Conservation (phyloP, 2,888 invertebrate species). For the Tetrapedia diversipes region DNA sequence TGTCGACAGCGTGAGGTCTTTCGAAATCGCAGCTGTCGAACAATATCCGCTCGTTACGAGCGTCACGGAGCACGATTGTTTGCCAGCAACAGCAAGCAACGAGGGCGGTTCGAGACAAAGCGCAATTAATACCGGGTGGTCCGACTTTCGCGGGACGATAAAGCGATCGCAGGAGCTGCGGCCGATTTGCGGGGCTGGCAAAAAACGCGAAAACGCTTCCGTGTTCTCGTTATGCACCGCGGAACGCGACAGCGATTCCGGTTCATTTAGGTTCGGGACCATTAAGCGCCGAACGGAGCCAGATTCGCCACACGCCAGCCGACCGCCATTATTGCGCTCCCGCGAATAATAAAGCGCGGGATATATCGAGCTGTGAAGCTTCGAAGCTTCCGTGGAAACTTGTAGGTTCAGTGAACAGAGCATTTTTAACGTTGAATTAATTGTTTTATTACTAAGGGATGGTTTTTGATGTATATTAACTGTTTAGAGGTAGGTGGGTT, state of each 20-base stretch:
- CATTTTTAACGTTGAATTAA: too few species aligned
- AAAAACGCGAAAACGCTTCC: constrained; percentile 35
- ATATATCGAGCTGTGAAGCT: constrained; percentile 3
- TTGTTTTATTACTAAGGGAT: too few species aligned
- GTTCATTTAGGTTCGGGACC: constrained; percentile 26
- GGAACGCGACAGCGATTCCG: constrained; percentile 17
- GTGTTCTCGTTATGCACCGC: constrained; percentile 31
- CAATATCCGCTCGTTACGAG: constrained; percentile 74
- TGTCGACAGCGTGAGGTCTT: constrained; percentile 21
- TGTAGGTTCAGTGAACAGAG: too few species aligned
- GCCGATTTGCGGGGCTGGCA: constrained; percentile 29
- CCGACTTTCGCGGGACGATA: constrained; percentile 48
- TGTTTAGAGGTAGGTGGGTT: too few species aligned
- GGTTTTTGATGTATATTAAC: too few species aligned
- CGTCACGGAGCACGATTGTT: constrained; percentile 44
- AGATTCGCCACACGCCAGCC: too few species aligned
- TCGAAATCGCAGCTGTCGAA: constrained; percentile 59
- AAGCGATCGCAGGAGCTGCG: constrained; percentile 41
- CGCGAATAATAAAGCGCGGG: constrained; percentile 7
- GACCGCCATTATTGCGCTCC: constrained; percentile 9
- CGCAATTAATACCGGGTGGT: constrained; percentile 69
- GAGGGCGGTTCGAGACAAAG: constrained; percentile 69
- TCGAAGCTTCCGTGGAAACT: background rate
- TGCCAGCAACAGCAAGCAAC: constrained; percentile 56
- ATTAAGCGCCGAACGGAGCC: constrained; percentile 3